These are phyloP conservation scores for Thripadectes ignobilis DNA, from an alignment of 2,797 vertebrate species.

Conservation along the genomic window DNA sequence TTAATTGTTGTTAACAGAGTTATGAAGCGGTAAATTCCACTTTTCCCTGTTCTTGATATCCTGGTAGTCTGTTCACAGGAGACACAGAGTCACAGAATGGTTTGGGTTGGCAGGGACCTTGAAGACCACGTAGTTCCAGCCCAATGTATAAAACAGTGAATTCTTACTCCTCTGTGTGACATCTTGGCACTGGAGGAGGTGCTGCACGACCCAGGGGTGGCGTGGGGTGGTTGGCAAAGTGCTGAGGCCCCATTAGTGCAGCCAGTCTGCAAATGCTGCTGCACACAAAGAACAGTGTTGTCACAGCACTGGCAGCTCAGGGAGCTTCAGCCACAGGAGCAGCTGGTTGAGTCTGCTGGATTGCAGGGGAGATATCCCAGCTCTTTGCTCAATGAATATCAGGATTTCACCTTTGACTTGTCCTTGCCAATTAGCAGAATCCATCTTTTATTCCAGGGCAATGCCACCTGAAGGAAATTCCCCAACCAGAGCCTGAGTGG, in stretches of 20 bases:
- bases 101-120: background rate
- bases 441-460: background rate
- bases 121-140: background rate
- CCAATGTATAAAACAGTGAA: fast-evolving
- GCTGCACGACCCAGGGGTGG: background rate
- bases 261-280: background rate
- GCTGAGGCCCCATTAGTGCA: background rate
- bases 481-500: no score
- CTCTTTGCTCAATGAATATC: background rate
- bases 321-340: background rate
- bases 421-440: background rate
- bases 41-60: background rate
- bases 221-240: background rate
- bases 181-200: background rate
- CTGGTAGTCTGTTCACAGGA: background rate
- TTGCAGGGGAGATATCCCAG: background rate
- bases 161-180: background rate
- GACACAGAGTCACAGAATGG: background rate
- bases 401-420: background rate
- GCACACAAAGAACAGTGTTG: fast-evolving
- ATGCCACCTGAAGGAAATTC: background rate
- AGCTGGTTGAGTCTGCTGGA: background rate
- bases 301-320: background rate
- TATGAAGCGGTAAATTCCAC: background rate
- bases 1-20: background rate